Percentiles rank a stretch among this genome's conserved stretches.
phyloP scores from a whole-genome alignment of 2,888 invertebrate species.

The Bimastos eiseni region DNA sequence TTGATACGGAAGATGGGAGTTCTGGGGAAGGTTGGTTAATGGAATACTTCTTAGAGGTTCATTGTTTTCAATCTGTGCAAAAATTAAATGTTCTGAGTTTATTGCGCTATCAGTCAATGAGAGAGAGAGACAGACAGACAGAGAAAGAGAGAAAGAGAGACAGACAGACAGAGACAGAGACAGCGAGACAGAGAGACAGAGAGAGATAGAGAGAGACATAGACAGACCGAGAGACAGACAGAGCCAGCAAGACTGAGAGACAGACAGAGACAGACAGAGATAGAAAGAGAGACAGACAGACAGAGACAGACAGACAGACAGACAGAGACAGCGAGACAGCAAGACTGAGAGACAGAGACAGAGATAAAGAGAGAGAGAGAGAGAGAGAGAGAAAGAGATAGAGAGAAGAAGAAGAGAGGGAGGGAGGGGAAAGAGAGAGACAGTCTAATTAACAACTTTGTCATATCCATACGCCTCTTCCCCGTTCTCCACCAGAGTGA shows the following conservation, averaged over 20 bases:
- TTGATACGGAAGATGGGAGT: neutral
- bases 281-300: too few species aligned
- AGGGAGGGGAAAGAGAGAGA: too few species aligned
- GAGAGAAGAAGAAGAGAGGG: too few species aligned
- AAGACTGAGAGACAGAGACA: neutral
- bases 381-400: neutral
- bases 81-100: neutral
- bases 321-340: neutral
- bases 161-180: neutral
- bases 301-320: too few species aligned
- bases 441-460: neutral
- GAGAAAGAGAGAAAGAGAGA: neutral
- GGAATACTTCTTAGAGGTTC: neutral
- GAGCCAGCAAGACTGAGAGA: too few species aligned
- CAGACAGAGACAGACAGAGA: too few species aligned
- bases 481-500: neutral
- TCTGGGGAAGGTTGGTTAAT: neutral
- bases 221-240: neutral
- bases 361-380: neutral
- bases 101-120: too few species aligned
- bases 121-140: neutral
- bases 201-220: neutral
- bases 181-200: neutral
- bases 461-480: neutral
- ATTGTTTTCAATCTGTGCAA: neutral